Percentiles rank a stretch among this genome's conserved stretches.
Conservation (phyloP, 2,888 invertebrate genomes). For the Bimastos eiseni region DNA sequence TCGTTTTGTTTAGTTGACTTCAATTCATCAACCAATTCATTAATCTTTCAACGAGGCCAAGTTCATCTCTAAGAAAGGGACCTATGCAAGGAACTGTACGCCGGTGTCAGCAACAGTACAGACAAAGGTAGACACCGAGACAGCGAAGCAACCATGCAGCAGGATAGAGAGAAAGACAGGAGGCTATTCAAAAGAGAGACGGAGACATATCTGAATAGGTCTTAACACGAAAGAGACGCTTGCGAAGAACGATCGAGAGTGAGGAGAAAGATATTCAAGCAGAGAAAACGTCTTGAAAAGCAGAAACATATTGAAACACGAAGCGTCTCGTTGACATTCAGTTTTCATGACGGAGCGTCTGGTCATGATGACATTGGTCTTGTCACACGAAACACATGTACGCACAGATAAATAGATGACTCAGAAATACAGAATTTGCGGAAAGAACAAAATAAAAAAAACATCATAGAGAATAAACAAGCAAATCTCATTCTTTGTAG, state of each 20-base stretch:
- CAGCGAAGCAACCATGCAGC: neutral
- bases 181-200: neutral
- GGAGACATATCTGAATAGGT: neutral
- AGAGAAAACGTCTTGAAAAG: neutral
- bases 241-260: neutral
- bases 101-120: neutral
- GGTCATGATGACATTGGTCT: too few species aligned
- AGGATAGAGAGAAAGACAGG: too few species aligned
- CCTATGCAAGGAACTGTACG: neutral
- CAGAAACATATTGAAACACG: neutral
- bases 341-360: too few species aligned
- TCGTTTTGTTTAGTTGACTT: constrained; percentile 4
- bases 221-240: neutral
- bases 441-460: too few species aligned
- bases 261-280: neutral
- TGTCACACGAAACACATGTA: too few species aligned
- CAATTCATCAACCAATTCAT: neutral
- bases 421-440: too few species aligned
- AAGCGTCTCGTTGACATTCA: too few species aligned
- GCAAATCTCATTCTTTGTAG: too few species aligned
- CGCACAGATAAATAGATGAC: too few species aligned
- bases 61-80: neutral
- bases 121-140: neutral
- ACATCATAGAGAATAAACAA: too few species aligned
- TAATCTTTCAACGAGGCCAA: neutral